These are phyloP conservation scores for Leptinotarsa texana DNA, from an alignment of 1,140 invertebrate species.

Conservation along the genomic window DNA sequence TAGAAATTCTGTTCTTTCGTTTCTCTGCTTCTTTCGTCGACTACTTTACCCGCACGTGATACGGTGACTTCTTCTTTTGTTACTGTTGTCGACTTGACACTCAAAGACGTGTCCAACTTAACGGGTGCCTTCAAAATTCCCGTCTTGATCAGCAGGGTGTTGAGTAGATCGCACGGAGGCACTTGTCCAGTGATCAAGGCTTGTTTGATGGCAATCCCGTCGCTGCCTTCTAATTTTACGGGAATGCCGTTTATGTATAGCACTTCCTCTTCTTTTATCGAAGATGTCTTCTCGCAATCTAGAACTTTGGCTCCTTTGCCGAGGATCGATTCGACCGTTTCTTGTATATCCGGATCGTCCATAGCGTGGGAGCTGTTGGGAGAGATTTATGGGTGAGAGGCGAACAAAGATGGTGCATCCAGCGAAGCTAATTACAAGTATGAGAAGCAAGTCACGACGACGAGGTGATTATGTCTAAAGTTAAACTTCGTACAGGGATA, in stretches of 20 bases:
- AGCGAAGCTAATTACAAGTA: slow-evolving; percentile 14
- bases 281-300: slow-evolving; percentile 76
- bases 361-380: slow-evolving; percentile 47
- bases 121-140: slow-evolving; percentile 72
- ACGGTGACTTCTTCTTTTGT: slow-evolving; percentile 77
- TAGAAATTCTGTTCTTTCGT: slow-evolving; percentile 76
- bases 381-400: slow-evolving; percentile 21
- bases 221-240: slow-evolving; percentile 70
- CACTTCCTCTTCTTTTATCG: slow-evolving; percentile 74
- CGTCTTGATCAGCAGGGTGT: slow-evolving; percentile 71
- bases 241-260: slow-evolving; percentile 75
- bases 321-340: slow-evolving; percentile 76
- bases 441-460: slow-evolving; percentile 29
- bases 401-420: background rate
- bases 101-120: slow-evolving; percentile 72
- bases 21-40: slow-evolving; percentile 73
- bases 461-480: too few relatives aligned
- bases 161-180: slow-evolving; percentile 73
- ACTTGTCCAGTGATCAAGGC: slow-evolving; percentile 73
- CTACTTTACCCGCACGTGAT: slow-evolving; percentile 67
- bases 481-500: too few relatives aligned
- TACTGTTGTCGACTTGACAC: slow-evolving; percentile 72
- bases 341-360: slow-evolving; percentile 76
- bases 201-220: slow-evolving; percentile 71
- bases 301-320: slow-evolving; percentile 75